Base-by-base conservation (phyloP, 2,113 vertebrate genomes). In the Neotragus pygmaeus region DNA sequence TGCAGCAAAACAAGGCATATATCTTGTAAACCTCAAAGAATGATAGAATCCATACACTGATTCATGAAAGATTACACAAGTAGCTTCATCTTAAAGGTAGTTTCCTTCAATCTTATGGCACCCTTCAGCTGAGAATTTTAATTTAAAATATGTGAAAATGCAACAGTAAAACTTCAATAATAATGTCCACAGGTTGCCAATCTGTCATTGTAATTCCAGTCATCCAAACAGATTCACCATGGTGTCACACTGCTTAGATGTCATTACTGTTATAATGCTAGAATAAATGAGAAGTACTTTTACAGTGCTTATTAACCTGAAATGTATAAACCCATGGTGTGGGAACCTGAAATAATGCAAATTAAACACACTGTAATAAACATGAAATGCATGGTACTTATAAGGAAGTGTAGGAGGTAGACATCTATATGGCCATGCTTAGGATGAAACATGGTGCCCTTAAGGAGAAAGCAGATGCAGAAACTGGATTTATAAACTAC, bases 51-150 rank as follows among this genome's bases (percentile, higher is more conserved):
- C 97, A 60, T 62, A 53, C 73, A 28, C 87, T 95, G 97, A 98
- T 95, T 98, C 95, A 94, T 98, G 90, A 93, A 47, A 91, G 70
- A 60, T 91, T 96, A 93, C 77, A 83, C 90, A 98, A 96, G 77
- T 96, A 93, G 93, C 94, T 97, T 85, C 88, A 88, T 90, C 6
- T 1, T 60, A 98, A 98, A 98, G 64, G 94, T 98, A 47, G 21
- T 98, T 98, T 97, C 95, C 96, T 96, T 98, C 77, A 90, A n/a
- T 94, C 62, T 73, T 73, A 49, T 89, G 95, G 51, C 88, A 88
- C 36, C 30, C 58, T 96, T 97, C 95, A 94, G 86, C 28, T 55
- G 70, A 96, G 77, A 98, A 95, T 1, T 77, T 96, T 58, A 96
- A 97, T 97, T 98, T 81, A 96, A 96, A 96, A 96, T 88, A 93